These are phyloP conservation scores for Callospermophilus lateralis DNA, from an alignment of 2,113 vertebrate species.

Conservation along the genomic window DNA sequence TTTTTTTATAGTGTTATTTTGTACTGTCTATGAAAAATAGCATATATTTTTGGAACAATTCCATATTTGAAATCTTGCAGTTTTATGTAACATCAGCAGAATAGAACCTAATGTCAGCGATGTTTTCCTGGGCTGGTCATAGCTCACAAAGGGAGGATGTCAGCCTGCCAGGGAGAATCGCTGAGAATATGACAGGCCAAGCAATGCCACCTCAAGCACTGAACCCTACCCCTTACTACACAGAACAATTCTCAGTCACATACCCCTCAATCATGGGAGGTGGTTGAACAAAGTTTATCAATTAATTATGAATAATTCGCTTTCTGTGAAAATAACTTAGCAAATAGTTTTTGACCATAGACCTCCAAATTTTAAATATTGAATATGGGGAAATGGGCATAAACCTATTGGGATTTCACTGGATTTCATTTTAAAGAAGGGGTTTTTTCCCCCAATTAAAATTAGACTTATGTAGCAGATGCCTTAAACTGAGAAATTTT, in stretches of 20 bases:
- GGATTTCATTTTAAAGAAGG: not conserved
- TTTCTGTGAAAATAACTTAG: slow-evolving; percentile 8
- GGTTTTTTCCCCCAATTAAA: slow-evolving; percentile 27
- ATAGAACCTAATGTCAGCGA: slow-evolving; percentile 56
- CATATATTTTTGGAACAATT: slow-evolving; percentile 2
- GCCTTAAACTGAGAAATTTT: not conserved
- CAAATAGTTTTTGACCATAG: not conserved
- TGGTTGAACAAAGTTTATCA: not conserved
- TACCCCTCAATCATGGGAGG: not conserved
- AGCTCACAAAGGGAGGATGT: slow-evolving; percentile 42
- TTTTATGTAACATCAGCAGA: slow-evolving; percentile 72
- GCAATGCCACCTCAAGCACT: not conserved
- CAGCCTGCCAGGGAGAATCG: slow-evolving; percentile 23
- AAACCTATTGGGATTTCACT: not conserved
- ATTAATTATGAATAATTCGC: slow-evolving; percentile 37
- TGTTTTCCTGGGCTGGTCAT: slow-evolving; percentile 52
- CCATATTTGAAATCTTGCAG: slow-evolving; percentile 53
- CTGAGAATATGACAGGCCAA: slow-evolving; percentile 41
- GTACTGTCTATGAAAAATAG: slow-evolving; percentile 55
- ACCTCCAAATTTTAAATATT: slow-evolving; percentile 23
- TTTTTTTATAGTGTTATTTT: slow-evolving; percentile 55
- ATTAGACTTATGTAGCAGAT: not conserved
- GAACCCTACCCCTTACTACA: not conserved
- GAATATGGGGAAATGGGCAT: slow-evolving; percentile 19
- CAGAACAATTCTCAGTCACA: not conserved